These are phyloP conservation scores for Metellina segmentata DNA, from an alignment of 2,888 invertebrate species.

Conservation along the genomic window DNA sequence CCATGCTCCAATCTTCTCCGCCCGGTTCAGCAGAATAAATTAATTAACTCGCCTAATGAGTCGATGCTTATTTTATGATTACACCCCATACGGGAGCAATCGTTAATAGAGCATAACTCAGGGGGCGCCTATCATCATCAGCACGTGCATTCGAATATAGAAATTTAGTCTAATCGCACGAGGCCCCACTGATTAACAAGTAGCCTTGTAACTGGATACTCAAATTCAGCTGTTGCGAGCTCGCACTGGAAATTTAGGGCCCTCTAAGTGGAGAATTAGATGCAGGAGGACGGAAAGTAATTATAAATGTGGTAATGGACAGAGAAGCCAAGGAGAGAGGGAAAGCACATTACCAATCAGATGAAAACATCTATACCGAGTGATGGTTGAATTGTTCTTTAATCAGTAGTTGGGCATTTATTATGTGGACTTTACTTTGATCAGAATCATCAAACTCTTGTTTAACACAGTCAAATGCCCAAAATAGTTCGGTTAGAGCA, in stretches of 20 bases:
- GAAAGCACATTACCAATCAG: background rate
- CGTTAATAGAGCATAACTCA: conserved; percentile 51
- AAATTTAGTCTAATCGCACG: conserved; percentile 32
- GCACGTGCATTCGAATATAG: conserved; percentile 15
- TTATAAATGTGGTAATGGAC: background rate
- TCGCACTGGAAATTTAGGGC: conserved; percentile 6
- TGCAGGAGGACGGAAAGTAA: conserved; percentile 1
- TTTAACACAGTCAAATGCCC: too few relatives aligned
- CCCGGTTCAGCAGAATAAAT: conserved; percentile 33
- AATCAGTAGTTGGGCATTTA: too few relatives aligned
- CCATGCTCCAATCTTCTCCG: background rate
- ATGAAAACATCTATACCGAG: too few relatives aligned
- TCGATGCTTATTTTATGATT: conserved; percentile 58
- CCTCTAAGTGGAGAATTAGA: conserved; percentile 1
- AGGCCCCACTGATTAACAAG: conserved; percentile 36
- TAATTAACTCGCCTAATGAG: conserved; percentile 52
- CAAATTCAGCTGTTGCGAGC: conserved; percentile 59
- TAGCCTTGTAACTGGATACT: conserved; percentile 5
- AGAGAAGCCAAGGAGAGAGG: background rate
- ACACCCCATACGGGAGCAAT: conserved; percentile 25
- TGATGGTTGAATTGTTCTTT: too few relatives aligned
- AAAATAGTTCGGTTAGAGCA: too few relatives aligned
- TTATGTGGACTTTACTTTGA: too few relatives aligned
- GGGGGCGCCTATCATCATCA: conserved; percentile 36
- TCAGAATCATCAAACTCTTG: too few relatives aligned